Conservation (phyloP, 2,888 invertebrate genomes). For the Onthophagus sagittarius region DNA sequence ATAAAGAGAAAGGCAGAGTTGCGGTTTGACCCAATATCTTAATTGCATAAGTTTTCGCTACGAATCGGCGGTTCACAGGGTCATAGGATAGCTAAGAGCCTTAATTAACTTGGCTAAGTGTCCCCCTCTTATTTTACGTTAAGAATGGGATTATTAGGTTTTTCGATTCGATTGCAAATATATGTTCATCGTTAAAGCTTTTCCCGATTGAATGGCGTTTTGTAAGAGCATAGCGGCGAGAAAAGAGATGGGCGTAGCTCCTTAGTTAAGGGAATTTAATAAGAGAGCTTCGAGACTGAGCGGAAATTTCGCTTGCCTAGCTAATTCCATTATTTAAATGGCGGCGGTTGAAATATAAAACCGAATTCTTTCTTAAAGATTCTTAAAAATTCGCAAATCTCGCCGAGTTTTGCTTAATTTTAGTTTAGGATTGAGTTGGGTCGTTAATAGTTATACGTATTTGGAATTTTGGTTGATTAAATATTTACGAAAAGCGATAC, state of each 20-base stretch:
- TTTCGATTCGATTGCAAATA: not conserved
- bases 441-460: not conserved
- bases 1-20: not conserved
- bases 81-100: not conserved
- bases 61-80: not conserved
- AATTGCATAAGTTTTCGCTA: not conserved
- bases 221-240: not conserved
- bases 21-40: not conserved
- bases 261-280: not conserved
- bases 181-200: not conserved
- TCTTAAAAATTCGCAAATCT: not conserved
- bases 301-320: not conserved
- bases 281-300: not conserved
- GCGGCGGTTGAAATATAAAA: not conserved
- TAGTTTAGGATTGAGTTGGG: not conserved
- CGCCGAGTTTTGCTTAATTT: not conserved
- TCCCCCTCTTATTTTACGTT: not conserved
- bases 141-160: not conserved
- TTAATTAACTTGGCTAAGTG: not conserved
- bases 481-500: constrained; percentile 7
- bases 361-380: not conserved
- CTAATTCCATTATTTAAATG: not conserved
- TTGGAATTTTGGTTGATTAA: not conserved
- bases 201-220: not conserved
- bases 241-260: not conserved